Evolutionary conservation across 2,113 vertebrate genomes (phyloP), one percentile per base, ranked within the genome.

Genomic region (Gulo gulo): DNA sequence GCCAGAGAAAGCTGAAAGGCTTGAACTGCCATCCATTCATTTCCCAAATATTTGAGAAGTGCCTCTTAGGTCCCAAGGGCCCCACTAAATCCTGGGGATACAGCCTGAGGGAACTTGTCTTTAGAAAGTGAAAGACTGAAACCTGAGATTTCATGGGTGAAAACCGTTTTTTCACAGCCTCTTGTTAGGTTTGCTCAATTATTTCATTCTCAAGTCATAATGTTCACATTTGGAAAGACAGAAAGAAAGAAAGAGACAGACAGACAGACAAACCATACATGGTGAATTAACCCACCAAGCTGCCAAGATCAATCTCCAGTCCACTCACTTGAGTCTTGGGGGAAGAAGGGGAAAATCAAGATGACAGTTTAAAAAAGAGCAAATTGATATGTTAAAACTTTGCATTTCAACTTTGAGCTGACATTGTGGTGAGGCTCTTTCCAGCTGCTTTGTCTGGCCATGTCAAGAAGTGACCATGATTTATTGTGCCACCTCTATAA

Each of bases 391-490:
- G 97, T 97, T 96, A 80, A 78, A 97, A 97, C 94, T 97, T 94
- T 81, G 74, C 76, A 29, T 92, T 96, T 96, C 97, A 96, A 97
- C 97, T 97, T 97, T 98, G 91, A 97, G 96, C 91, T 97, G 98
- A 97, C 98, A 98, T 97, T 98, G 97, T 80, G 10, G 50, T 6
- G 6, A 90, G 95, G 47, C 52, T 93, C 95, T 76, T 88, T 96
- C 96, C 90, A 92, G 94, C 88, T 98, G 94, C 95, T 97, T 88
- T 96, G 94, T 96, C 95, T 97, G 97, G 91, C 92, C 95, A 61
- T 95, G 97, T 97, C 98, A 96, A 90, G 95, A 93, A 97, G 65
- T 96, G 97, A 94, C 97, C 97, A 63, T 98, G 98, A 98, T 98
- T 98, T 97, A 98, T 98, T 89, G 92, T 89, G 94, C 96, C 97